These are phyloP conservation scores for Metopolophium dirhodum DNA, from an alignment of 1,140 invertebrate species.

Conservation along the genomic window DNA sequence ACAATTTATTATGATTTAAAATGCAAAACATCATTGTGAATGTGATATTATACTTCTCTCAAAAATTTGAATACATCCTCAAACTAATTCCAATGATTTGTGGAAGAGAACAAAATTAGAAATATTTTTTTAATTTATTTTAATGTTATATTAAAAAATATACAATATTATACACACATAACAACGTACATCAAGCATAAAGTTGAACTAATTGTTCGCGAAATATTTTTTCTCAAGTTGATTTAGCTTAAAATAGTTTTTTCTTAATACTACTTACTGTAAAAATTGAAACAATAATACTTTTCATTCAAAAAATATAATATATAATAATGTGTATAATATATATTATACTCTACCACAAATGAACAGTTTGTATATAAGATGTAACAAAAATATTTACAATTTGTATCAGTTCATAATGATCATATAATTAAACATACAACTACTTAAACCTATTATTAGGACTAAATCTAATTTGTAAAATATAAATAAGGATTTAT, in stretches of 20 bases:
- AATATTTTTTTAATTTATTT: conserved; percentile 7
- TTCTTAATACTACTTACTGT: not conserved
- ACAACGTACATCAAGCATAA: conserved; percentile 7
- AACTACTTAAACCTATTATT: not conserved
- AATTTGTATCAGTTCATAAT: conserved; percentile 8
- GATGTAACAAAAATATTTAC: conserved; percentile 14
- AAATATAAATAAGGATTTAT: not conserved
- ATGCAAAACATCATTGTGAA: not conserved
- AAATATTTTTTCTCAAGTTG: not conserved
- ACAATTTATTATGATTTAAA: not conserved
- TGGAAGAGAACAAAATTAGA: not conserved
- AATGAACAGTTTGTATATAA: not conserved
- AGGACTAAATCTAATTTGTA: not conserved
- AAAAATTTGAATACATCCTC: not conserved
- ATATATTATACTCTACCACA: conserved; percentile 13
- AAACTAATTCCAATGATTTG: not conserved
- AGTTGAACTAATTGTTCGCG: not conserved
- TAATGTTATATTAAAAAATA: conserved; percentile 40
- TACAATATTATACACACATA: conserved; percentile 21
- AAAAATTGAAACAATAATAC: conserved; percentile 4
- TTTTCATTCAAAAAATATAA: conserved; percentile 1
- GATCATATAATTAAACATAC: not conserved
- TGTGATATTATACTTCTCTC: not conserved
- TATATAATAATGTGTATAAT: not conserved
- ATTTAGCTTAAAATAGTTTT: not conserved